phyloP scores from a whole-genome alignment of 2,797 vertebrate genomes.

The Scolopax rusticola region DNA sequence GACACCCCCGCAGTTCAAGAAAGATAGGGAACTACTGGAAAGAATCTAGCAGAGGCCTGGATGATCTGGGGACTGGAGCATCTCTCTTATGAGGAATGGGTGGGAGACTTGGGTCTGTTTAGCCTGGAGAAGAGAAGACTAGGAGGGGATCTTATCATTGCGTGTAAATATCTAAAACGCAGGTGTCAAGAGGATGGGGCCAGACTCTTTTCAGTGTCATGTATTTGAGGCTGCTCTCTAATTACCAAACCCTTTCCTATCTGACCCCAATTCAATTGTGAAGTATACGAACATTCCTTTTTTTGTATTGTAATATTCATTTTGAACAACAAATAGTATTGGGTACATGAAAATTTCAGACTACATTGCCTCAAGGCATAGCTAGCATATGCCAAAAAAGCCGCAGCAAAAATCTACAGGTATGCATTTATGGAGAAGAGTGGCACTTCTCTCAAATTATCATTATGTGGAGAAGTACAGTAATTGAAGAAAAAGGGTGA shows the following conservation, averaged over 20 bases:
- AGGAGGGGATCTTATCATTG: too few species aligned
- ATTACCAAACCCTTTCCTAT: background rate
- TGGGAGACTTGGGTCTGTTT: too few species aligned
- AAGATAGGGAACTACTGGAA: too few species aligned
- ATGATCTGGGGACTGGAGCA: too few species aligned
- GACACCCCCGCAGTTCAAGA: background rate
- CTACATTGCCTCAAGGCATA: background rate
- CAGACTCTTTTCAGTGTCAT: too few species aligned
- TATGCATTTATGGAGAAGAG: background rate
- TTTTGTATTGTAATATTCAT: background rate
- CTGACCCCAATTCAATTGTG: background rate
- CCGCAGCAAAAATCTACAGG: background rate
- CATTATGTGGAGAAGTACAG: background rate
- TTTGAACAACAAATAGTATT: background rate
- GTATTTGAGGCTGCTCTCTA: background rate
- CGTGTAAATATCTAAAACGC: too few species aligned
- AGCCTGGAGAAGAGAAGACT: too few species aligned
- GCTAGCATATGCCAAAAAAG: background rate
- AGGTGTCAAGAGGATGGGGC: too few species aligned
- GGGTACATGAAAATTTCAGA: background rate
- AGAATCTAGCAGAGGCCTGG: too few species aligned
- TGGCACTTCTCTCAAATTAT: background rate
- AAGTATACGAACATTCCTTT: background rate
- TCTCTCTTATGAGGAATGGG: too few species aligned
- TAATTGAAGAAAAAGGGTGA: background rate